These are phyloP conservation scores for Cheilosia vulpina DNA, from an alignment of 2,888 invertebrate species.

Conservation along the genomic window DNA sequence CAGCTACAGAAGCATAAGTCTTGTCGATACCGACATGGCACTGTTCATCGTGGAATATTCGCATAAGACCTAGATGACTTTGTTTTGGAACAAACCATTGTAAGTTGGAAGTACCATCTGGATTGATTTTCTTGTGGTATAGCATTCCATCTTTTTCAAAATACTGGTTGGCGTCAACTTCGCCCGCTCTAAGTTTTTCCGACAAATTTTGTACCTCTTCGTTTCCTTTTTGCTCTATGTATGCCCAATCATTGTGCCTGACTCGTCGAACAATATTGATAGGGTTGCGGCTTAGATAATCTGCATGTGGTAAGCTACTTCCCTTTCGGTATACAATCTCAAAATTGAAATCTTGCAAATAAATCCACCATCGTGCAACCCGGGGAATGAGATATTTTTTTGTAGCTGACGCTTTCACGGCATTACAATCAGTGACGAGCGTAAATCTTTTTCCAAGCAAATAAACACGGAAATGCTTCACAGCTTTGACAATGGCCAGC, in stretches of 20 bases:
- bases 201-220: too few species aligned
- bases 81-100: conserved; percentile 41
- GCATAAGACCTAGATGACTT: conserved; percentile 32
- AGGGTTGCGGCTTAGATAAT: conserved; percentile 39
- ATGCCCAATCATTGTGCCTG: conserved; percentile 25
- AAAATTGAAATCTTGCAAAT: conserved; percentile 45
- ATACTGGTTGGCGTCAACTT: conserved; percentile 17
- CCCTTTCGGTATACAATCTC: conserved; percentile 46
- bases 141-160: conserved; percentile 4
- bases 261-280: background rate
- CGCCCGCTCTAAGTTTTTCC: too few species aligned
- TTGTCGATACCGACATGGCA: conserved; percentile 37
- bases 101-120: too few species aligned
- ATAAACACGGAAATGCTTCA: too few species aligned
- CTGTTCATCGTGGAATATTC: conserved; percentile 30
- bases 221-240: too few species aligned
- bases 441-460: too few species aligned
- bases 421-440: too few species aligned
- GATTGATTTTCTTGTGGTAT: conserved; percentile 20
- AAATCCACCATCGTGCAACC: conserved; percentile 50
- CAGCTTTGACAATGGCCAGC: too few species aligned
- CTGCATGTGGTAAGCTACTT: conserved; percentile 22
- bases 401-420: conserved; percentile 24
- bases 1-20: conserved; percentile 30
- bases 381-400: conserved; percentile 39